These are phyloP conservation scores for Drosophila busckii DNA, from an alignment of 1,140 invertebrate genomes.

Conservation along the genomic window DNA sequence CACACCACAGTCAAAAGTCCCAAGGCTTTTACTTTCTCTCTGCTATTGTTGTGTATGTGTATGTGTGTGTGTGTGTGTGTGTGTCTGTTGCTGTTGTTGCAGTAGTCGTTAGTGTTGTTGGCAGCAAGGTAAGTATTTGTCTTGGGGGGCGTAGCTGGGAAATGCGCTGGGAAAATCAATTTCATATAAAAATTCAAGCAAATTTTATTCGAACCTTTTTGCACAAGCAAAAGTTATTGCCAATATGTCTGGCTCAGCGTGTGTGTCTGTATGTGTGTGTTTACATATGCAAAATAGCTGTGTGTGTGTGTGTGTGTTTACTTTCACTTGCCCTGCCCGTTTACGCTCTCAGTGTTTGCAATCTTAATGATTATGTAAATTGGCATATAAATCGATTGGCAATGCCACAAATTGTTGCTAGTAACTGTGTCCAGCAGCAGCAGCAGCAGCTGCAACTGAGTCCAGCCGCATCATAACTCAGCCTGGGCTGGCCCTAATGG, in stretches of 20 bases:
- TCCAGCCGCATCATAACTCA: conserved; percentile 21
- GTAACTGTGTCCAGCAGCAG: conserved; percentile 28
- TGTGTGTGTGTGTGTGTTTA: conserved; percentile 1
- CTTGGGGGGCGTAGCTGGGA: not conserved
- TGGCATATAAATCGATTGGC: conserved; percentile 68
- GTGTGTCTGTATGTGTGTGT: conserved; percentile 8
- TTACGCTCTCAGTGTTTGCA: conserved; percentile 24
- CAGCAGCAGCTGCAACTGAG: not conserved
- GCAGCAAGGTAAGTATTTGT: too few relatives aligned
- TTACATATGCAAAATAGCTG: conserved; percentile 33
- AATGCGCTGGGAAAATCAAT: conserved; percentile 65
- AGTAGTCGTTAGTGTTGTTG: too few relatives aligned
- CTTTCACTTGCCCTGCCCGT: not conserved
- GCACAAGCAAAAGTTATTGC: conserved; percentile 59
- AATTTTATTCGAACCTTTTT: conserved; percentile 70
- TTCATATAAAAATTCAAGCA: conserved; percentile 73
- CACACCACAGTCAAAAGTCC: conserved; percentile 17
- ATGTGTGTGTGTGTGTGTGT: too few relatives aligned
- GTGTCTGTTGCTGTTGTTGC: too few relatives aligned
- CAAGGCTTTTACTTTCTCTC: conserved; percentile 39
- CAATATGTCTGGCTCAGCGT: conserved; percentile 24
- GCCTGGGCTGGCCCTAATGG: conserved; percentile 32
- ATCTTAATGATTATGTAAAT: conserved; percentile 75
- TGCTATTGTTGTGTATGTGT: too few relatives aligned
- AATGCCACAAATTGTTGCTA: conserved; percentile 51